phyloP scores from a whole-genome alignment of 2,797 vertebrate species.

The Menidia menidia region DNA sequence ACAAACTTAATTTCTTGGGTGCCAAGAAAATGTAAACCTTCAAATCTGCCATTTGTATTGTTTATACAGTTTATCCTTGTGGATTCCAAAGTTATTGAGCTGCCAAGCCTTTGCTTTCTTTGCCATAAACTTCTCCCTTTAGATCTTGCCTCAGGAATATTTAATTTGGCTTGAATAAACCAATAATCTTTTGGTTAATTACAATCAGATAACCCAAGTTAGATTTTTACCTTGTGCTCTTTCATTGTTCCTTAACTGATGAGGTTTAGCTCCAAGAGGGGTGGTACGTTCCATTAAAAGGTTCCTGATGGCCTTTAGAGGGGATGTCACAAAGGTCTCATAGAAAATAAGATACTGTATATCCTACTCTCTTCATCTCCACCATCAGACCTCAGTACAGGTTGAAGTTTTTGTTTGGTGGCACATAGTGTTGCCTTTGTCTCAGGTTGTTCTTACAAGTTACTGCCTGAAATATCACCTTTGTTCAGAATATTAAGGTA shows the following conservation, averaged over 20 bases:
- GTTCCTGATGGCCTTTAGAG: not conserved
- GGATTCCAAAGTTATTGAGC: not conserved
- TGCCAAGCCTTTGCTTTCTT: not conserved
- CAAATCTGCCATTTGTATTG: not conserved
- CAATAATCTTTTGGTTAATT: not conserved
- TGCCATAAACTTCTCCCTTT: not conserved
- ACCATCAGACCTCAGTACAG: too few species aligned
- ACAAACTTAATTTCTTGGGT: not conserved
- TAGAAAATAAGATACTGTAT: not conserved
- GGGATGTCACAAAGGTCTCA: not conserved
- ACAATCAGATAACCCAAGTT: not conserved
- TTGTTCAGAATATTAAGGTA: too few species aligned
- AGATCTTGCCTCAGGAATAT: not conserved
- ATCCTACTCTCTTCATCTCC: not conserved
- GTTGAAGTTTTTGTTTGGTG: too few species aligned
- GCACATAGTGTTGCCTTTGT: too few species aligned
- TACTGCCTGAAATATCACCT: too few species aligned
- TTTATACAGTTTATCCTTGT: not conserved
- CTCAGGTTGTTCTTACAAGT: too few species aligned
- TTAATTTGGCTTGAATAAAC: not conserved
- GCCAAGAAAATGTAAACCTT: not conserved
- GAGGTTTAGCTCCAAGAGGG: not conserved
- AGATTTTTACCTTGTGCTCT: constrained; percentile 2
- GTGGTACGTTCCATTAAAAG: not conserved
- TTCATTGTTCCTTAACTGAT: not conserved